A percentile compares a stretch with the other conserved stretches of the same genome.
phyloP scores from a whole-genome alignment of 2,113 vertebrate species.

The Protobothrops flavoviridis region DNA sequence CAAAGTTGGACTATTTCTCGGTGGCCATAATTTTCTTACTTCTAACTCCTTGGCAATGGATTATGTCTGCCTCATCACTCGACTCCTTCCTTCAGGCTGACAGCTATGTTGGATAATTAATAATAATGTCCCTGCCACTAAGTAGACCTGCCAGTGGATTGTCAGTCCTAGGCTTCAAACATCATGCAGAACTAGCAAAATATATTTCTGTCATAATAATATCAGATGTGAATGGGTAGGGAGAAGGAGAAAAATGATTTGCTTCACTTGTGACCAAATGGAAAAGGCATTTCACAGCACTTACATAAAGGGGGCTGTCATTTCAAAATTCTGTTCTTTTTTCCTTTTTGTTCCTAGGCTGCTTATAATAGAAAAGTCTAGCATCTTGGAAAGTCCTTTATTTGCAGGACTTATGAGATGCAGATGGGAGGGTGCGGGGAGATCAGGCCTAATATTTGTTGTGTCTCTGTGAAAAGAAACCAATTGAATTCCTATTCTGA shows the following conservation, averaged over 20 bases:
- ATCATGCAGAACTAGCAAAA: not conserved
- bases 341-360: slow-evolving; percentile 37
- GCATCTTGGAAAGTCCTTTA: not conserved
- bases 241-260: not conserved
- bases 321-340: slow-evolving; percentile 62
- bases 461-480: not conserved
- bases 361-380: slow-evolving; percentile 24
- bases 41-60: not conserved
- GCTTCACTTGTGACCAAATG: not conserved
- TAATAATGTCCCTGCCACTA: not conserved
- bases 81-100: not conserved
- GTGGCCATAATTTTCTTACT: slow-evolving; percentile 6
- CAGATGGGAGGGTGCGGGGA: accelerated
- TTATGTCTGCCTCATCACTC: not conserved
- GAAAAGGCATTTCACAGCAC: slow-evolving; percentile 51
- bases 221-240: not conserved
- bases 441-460: not conserved
- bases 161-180: slow-evolving; percentile 12
- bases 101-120: not conserved
- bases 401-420: not conserved
- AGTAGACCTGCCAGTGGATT: slow-evolving; percentile 37
- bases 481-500: not conserved
- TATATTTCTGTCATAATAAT: slow-evolving; percentile 30
- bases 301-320: slow-evolving; percentile 63
- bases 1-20: not conserved